A percentile compares a stretch with the other conserved stretches of the same genome.
Evolutionary conservation across 2,797 vertebrate genomes (phyloP).

Genomic region (Phataginus tetradactyla): DNA sequence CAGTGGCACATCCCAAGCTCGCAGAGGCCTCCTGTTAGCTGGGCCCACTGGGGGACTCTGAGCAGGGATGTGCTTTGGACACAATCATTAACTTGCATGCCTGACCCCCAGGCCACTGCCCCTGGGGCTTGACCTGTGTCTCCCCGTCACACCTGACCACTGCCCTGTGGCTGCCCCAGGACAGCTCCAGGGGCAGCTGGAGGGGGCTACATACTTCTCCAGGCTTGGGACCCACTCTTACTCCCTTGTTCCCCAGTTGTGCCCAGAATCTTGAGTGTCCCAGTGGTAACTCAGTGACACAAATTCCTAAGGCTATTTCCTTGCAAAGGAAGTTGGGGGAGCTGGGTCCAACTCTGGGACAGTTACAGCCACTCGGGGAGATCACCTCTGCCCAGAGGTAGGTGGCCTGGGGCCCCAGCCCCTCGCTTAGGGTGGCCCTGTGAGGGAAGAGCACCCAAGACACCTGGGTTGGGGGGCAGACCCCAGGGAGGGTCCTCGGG

Average conservation of each 20-base stretch:
- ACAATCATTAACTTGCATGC: no score
- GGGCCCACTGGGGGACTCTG: neutral
- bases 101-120: neutral
- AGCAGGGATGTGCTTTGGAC: neutral
- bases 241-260: accelerated
- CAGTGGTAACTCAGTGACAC: no score
- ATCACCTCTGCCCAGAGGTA: neutral
- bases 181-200: no score
- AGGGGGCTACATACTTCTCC: neutral
- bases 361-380: neutral
- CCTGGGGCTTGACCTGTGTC: neutral
- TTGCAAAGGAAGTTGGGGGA: no score
- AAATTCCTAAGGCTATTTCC: neutral
- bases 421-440: neutral
- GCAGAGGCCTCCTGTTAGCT: neutral
- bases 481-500: neutral
- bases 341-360: neutral
- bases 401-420: neutral
- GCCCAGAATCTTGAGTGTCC: neutral
- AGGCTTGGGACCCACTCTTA: neutral
- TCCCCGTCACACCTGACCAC: neutral
- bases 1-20: accelerated
- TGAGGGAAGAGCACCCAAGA: neutral
- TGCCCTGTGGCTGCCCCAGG: accelerated
- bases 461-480: neutral